These are phyloP conservation scores for Diprion similis DNA, from an alignment of 1,140 invertebrate genomes.

Conservation along the genomic window DNA sequence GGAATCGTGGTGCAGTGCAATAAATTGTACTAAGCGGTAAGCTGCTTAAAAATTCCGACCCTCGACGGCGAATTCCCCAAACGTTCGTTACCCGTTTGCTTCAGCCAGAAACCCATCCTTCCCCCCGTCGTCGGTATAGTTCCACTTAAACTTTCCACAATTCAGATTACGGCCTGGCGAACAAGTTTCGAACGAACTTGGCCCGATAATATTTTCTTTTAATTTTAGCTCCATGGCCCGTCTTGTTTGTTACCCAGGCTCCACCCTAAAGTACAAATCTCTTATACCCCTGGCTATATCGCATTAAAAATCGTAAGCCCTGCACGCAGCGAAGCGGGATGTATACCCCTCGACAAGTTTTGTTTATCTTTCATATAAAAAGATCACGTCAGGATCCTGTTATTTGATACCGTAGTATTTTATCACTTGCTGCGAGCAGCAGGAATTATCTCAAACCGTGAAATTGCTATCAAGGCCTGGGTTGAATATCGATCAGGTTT, in stretches of 20 bases:
- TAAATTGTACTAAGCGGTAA: slow-evolving; percentile 41
- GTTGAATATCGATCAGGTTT: background rate
- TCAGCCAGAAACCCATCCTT: slow-evolving; percentile 9
- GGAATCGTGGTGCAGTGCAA: slow-evolving; percentile 27
- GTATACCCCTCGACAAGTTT: too few species aligned
- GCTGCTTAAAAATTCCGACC: slow-evolving; percentile 43
- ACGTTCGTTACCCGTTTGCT: slow-evolving; percentile 31
- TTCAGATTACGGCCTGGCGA: slow-evolving; percentile 37
- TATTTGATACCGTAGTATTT: background rate
- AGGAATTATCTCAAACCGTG: slow-evolving; percentile 5
- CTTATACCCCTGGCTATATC: too few species aligned
- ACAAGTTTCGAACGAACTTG: slow-evolving; percentile 20
- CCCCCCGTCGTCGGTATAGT: slow-evolving; percentile 17
- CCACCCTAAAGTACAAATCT: too few species aligned
- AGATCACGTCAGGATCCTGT: background rate
- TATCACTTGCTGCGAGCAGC: background rate
- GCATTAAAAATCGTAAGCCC: too few species aligned
- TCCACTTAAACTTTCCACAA: slow-evolving; percentile 45
- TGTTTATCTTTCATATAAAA: background rate
- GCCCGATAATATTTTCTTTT: slow-evolving; percentile 5
- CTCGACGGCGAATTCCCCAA: background rate
- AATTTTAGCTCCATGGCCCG: background rate
- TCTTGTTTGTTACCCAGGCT: background rate
- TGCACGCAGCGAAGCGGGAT: background rate
- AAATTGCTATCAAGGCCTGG: background rate